Evolutionary conservation across 2,113 vertebrate genomes (phyloP), one percentile per base, ranked within the genome.

Genomic region (Elanus axillaris): DNA sequence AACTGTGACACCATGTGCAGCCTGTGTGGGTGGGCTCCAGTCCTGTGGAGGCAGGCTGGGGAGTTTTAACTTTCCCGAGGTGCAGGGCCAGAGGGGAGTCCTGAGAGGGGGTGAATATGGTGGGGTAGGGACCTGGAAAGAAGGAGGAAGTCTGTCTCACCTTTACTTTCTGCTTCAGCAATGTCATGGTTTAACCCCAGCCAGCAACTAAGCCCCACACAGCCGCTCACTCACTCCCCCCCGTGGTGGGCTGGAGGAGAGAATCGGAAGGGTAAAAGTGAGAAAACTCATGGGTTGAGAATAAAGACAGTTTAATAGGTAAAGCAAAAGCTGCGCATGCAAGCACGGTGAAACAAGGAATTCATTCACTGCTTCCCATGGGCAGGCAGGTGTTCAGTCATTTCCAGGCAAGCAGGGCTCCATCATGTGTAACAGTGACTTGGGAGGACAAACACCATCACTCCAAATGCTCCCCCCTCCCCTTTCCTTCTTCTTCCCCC

Each of bases 401-500:
- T 15, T 10, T 7, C 18, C 55, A 36, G 42, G 42, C n/a, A 6
- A 58, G 31, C 31, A 8, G 12, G 40, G 40, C 23, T n/a, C 9
- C 18, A 12, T 27, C 32, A n/a, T 6, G 3, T 3, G 4, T 27
- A n/a, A 27, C 2, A 6, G 53, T 27, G 6, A 45, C 23, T 18
- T 27, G 72, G 40, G 23, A 34, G 43, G 23, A 45, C 31, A 45
- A n/a, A 43, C 7, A 16, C 16, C 22, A 55, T 32, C 20, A 25
- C 72, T 58, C 22, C 4, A 2, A 72, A 53, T n/a, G n/a, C n/a
- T n/a, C 13, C 12, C 42, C 7, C 16, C 32, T 15, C 11, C 13
- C 11, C 36, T 14, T 71, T 74, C 32, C 31, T 45, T 7, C 53
- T 45, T 11, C 40, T n/a, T 34, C 31, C 23, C 31, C n/a, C n/a